Evolutionary conservation across 2,113 vertebrate species (phyloP).

Genomic region (Reinhardtius hippoglossoides): DNA sequence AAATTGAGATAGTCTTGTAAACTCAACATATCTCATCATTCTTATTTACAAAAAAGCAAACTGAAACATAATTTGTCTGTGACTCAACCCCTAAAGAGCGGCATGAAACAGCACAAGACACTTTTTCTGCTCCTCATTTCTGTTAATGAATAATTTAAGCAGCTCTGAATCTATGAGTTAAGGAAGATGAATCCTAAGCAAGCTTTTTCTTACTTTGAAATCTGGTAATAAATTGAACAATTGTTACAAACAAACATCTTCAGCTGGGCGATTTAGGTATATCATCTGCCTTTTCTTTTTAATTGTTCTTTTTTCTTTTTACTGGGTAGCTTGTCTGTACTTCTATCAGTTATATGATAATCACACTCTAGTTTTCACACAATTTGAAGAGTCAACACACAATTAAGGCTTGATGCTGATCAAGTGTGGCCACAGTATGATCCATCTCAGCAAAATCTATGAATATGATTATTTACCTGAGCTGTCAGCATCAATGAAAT

Average conservation of each 20-base stretch:
- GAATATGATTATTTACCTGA: conserved; percentile 61
- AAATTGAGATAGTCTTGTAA: neutral
- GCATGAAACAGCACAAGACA: neutral
- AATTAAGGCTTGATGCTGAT: neutral
- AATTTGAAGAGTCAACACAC: neutral
- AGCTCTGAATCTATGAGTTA: neutral
- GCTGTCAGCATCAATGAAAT: conserved; percentile 48
- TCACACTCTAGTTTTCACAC: conserved; percentile 2
- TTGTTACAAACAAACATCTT: conserved; percentile 20
- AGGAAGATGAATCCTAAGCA: neutral
- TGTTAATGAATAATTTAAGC: conserved; percentile 58
- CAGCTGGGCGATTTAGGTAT: neutral
- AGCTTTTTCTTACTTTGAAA: conserved; percentile 11
- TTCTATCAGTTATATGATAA: neutral
- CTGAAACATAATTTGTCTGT: neutral
- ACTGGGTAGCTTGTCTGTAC: neutral
- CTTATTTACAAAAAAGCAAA: conserved; percentile 1
- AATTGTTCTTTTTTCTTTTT: conserved; percentile 17
- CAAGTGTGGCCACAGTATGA: conserved; percentile 30
- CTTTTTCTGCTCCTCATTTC: conserved; percentile 26
- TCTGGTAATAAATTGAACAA: conserved; percentile 18
- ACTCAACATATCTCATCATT: neutral
- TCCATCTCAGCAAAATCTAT: conserved; percentile 46
- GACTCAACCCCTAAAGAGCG: conserved; percentile 6
- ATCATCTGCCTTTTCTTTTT: neutral